A percentile compares a stretch with the other conserved stretches of the same genome.
These are phyloP conservation scores for Steinernema carpocapsae DNA, from an alignment of 2,888 invertebrate species.

Conservation along the genomic window DNA sequence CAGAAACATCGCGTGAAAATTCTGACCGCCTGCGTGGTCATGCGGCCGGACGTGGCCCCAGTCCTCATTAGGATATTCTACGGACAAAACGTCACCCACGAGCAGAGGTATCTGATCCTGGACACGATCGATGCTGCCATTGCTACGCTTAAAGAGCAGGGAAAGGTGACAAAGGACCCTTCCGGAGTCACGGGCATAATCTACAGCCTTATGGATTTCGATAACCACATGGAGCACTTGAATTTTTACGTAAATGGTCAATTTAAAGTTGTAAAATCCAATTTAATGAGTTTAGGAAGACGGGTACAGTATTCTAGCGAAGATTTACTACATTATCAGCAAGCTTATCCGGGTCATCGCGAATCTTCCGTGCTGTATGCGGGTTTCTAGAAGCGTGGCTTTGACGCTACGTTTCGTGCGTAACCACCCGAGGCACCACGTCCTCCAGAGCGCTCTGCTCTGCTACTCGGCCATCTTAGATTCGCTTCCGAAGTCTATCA, in stretches of 20 bases:
- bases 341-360: constrained; percentile 11
- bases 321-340: constrained; percentile 14
- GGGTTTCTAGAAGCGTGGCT: constrained; percentile 14
- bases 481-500: not conserved
- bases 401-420: not conserved
- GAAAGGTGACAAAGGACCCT: not conserved
- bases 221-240: constrained; percentile 17
- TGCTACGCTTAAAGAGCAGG: not conserved
- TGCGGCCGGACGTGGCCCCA: constrained; percentile 20
- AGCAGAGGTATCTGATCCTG: constrained; percentile 19
- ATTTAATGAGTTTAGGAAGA: not conserved
- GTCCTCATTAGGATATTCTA: not conserved
- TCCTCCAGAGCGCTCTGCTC: constrained; percentile 22
- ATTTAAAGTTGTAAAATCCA: no score
- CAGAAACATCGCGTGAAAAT: not conserved
- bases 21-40: constrained; percentile 9
- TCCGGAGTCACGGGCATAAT: not conserved
- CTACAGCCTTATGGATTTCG: constrained; percentile 32
- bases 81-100: constrained; percentile 5
- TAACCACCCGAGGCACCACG: constrained; percentile 16
- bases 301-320: constrained; percentile 6
- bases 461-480: constrained; percentile 31
- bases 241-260: constrained; percentile 7
- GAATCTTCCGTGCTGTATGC: not conserved
- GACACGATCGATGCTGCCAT: not conserved